phyloP scores from a whole-genome alignment of 2,888 invertebrate species.

The Macrosiphum euphorbiae region DNA sequence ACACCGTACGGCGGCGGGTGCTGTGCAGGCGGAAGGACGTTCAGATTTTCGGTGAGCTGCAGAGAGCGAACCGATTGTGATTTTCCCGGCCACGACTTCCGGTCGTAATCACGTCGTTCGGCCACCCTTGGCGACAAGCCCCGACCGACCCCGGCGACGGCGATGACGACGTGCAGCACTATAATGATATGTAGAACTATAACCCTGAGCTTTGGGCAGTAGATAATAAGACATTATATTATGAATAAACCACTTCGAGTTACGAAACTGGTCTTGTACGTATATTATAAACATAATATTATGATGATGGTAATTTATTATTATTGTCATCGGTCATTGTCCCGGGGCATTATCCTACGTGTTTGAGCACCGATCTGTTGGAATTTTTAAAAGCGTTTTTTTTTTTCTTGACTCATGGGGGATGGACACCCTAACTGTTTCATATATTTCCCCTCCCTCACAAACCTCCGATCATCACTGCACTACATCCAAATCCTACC shows the following conservation, averaged over 20 bases:
- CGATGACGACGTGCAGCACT: background rate
- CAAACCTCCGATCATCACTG: background rate
- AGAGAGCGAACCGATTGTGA: background rate
- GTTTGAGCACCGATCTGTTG: background rate
- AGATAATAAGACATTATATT: background rate
- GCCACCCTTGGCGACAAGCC: background rate
- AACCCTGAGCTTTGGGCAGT: background rate
- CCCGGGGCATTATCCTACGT: background rate
- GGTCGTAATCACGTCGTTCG: conserved; percentile 43
- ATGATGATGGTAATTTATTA: background rate
- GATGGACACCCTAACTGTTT: background rate
- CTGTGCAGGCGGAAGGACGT: background rate
- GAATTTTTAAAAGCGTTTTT: background rate
- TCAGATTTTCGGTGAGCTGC: background rate
- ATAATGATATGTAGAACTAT: background rate
- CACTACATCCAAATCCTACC: background rate
- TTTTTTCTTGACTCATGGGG: background rate
- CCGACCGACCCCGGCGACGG: background rate
- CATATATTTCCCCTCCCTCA: background rate
- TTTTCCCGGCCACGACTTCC: conserved; percentile 28
- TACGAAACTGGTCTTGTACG: background rate
- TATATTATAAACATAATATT: background rate
- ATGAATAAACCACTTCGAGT: background rate
- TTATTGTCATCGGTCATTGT: background rate
- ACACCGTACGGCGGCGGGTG: background rate